Percentiles rank a stretch among this genome's conserved stretches.
Conservation (phyloP, 2,888 invertebrate species). For the Rhamphomyia laevipes region DNA sequence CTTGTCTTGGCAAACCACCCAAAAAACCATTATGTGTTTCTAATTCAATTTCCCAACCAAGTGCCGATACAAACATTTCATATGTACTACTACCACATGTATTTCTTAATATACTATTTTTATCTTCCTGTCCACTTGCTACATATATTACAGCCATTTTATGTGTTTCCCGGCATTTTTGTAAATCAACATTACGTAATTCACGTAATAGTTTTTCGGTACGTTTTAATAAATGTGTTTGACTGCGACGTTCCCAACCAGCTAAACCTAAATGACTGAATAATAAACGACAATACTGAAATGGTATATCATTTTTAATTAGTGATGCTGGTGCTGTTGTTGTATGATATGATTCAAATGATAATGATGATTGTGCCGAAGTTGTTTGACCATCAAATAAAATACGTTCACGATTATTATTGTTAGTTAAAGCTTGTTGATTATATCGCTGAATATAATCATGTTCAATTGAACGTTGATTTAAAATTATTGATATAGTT, state of each 20-base stretch:
- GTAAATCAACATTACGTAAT: slow-evolving; percentile 83
- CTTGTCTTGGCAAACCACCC: slow-evolving; percentile 85
- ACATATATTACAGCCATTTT: slow-evolving; percentile 98
- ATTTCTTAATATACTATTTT: slow-evolving; percentile 80
- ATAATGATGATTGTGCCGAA: slow-evolving; percentile 21
- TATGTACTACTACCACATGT: slow-evolving; percentile 85
- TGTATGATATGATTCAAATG: slow-evolving; percentile 38
- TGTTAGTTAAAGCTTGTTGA: slow-evolving; percentile 16
- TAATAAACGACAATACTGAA: slow-evolving; percentile 77
- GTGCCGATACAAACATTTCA: slow-evolving; percentile 64
- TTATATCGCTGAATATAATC: slow-evolving; percentile 47
- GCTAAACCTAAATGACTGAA: slow-evolving; percentile 84
- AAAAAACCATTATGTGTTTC: slow-evolving; percentile 91
- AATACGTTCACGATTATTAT: slow-evolving; percentile 4
- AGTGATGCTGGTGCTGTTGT: slow-evolving; percentile 38
- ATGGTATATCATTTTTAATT: slow-evolving; percentile 47
- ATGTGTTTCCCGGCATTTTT: slow-evolving; percentile 84
- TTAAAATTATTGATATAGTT: slow-evolving; percentile 71
- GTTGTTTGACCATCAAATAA: slow-evolving; percentile 11
- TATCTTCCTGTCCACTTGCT: slow-evolving; percentile 93
- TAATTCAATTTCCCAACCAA: slow-evolving; percentile 69
- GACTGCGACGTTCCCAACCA: slow-evolving; percentile 76
- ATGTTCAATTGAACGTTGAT: slow-evolving; percentile 73
- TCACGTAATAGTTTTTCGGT: slow-evolving; percentile 83
- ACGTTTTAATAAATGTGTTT: slow-evolving; percentile 75